Conservation (phyloP, 2,888 invertebrate genomes). For the Teleogryllus oceanicus region DNA sequence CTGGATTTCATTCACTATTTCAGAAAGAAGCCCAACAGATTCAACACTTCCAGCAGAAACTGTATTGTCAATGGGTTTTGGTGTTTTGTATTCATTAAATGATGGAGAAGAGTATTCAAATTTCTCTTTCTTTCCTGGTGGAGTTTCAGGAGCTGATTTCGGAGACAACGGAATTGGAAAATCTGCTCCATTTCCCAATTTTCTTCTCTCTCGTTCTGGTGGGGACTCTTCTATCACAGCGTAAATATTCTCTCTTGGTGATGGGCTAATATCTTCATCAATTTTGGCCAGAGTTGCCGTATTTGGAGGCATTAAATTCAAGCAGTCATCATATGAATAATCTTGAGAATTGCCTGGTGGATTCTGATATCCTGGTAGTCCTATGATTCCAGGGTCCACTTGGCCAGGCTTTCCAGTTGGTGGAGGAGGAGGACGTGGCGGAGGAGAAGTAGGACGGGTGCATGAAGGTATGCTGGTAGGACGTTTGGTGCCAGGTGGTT, state of each 20-base stretch:
- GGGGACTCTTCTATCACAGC: slow-evolving; percentile 81
- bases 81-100: slow-evolving; percentile 51
- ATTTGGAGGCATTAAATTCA: slow-evolving; percentile 58
- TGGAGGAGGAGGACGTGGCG: slow-evolving; percentile 59
- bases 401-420: slow-evolving; percentile 35
- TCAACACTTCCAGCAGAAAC: slow-evolving; percentile 57
- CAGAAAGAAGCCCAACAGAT: slow-evolving; percentile 74
- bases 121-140: slow-evolving; percentile 36
- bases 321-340: slow-evolving; percentile 69
- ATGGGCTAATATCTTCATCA: slow-evolving; percentile 55
- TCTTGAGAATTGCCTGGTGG: slow-evolving; percentile 52
- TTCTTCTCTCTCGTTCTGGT: slow-evolving; percentile 41
- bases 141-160: slow-evolving; percentile 31
- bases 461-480: slow-evolving; percentile 70
- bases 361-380: slow-evolving; percentile 46
- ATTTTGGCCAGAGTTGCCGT: slow-evolving; percentile 58
- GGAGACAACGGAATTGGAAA: slow-evolving; percentile 29
- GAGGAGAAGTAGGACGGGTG: slow-evolving; percentile 69
- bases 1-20: slow-evolving; percentile 85
- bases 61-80: slow-evolving; percentile 47
- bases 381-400: slow-evolving; percentile 38
- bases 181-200: slow-evolving; percentile 22
- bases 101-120: slow-evolving; percentile 51
- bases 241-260: slow-evolving; percentile 71
- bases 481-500: slow-evolving; percentile 61